Base-by-base conservation (phyloP, 2,888 invertebrate species). In the Ophion obscuratus region DNA sequence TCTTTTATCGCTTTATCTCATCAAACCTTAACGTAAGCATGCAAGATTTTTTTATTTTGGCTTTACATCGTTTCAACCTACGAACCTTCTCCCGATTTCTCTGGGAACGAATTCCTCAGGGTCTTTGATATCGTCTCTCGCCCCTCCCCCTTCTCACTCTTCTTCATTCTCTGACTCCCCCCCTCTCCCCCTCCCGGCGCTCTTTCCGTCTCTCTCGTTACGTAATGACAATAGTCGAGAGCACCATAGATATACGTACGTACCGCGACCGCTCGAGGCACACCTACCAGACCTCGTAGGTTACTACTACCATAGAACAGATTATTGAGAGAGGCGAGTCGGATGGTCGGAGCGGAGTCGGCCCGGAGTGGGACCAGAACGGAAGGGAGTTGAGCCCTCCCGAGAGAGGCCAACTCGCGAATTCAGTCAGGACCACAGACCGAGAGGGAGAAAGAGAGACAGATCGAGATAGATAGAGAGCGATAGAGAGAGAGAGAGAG, bases 371-470 rank as follows among this genome's bases (percentile, higher is more conserved):
- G 53, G 74, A 47, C 47, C 47, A 74, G n/a, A 68, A 85, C 71
- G 66, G 24, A 78, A 70, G 79, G 47, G 62, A 71, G 70, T 82
- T 75, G 75, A 79, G 75, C 85, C 76, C 75, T 82, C 75, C 61
- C 70, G 53, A 76, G 76, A 75, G 75, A 75, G 78, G 75, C 74
- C 70, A 78, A 66, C 81, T 82, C 76, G 66, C 79, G 85, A 79
- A 79, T 85, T 44, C 78, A 78, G 79, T 75, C 68, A 53, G 70
- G 70, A 68, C 36, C 47, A 77, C 36, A 68, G 17, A 67, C 24
- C 20, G 27, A 70, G 59, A 44, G 61, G 36, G 24, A 20, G 59
- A n/a, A 11, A 27, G 57, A 53, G 57, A 64, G 75, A 40, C 27
- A 47, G 44, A 40, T 24, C 24, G 47, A 53, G n/a, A n/a, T n/a